Evolutionary conservation across 1,140 invertebrate species (phyloP).

Genomic region (Drosophila santomea): DNA sequence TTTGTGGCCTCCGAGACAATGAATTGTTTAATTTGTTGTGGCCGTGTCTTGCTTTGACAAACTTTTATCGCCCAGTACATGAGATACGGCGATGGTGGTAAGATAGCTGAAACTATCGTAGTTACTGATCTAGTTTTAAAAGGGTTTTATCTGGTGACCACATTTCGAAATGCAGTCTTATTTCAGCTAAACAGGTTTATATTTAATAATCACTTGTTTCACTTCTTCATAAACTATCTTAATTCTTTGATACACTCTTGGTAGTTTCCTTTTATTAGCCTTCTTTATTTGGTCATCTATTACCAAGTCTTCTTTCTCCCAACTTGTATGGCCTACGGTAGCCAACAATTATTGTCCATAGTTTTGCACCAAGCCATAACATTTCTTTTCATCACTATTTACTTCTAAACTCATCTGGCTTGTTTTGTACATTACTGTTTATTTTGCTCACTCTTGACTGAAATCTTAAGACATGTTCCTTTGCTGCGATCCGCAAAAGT

Average conservation of each 20-base stretch:
- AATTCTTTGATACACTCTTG: too few species aligned
- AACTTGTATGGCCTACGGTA: too few species aligned
- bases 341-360: too few species aligned
- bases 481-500: slow-evolving; percentile 13
- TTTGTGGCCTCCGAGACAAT: slow-evolving; percentile 46
- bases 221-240: too few species aligned
- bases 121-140: not conserved
- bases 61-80: slow-evolving; percentile 28
- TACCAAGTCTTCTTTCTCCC: too few species aligned
- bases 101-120: slow-evolving; percentile 4
- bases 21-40: slow-evolving; percentile 71
- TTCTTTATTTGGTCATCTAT: too few species aligned
- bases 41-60: slow-evolving; percentile 44
- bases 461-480: not conserved
- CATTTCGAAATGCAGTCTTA: not conserved
- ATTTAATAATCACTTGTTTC: not conserved
- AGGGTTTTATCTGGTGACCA: slow-evolving; percentile 11
- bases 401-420: too few species aligned
- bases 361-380: too few species aligned
- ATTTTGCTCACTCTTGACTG: too few species aligned
- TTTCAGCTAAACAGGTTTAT: not conserved
- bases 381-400: too few species aligned
- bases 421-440: too few species aligned
- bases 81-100: slow-evolving; percentile 1
- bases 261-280: too few species aligned